Evolutionary conservation across 2,113 vertebrate genomes (phyloP).

Genomic region (Melanerpes formicivorus): DNA sequence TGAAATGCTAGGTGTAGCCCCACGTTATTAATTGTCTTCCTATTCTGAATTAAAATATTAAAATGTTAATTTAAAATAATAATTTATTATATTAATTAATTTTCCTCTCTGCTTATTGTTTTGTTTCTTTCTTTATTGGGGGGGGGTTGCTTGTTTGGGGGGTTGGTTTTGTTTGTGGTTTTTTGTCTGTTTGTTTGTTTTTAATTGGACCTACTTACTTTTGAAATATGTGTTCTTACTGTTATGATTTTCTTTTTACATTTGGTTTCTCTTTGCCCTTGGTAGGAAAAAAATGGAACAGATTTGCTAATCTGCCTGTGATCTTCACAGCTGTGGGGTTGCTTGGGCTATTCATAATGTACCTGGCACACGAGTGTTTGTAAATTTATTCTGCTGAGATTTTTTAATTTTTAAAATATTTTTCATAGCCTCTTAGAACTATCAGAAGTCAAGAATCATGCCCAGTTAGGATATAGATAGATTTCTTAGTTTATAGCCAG

Average conservation of each 20-base stretch:
- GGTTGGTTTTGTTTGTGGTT: no score
- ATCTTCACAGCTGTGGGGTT: neutral
- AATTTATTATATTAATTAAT: neutral
- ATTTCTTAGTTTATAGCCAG: neutral
- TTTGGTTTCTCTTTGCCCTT: neutral
- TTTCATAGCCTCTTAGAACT: neutral
- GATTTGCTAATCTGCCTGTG: neutral
- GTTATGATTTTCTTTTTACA: neutral
- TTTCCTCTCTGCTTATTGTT: no score
- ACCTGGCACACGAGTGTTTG: neutral
- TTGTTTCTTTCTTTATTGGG: no score
- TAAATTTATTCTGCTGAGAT: neutral
- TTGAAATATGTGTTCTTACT: neutral
- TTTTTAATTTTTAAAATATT: neutral
- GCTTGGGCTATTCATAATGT: neutral
- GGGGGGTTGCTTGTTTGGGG: no score
- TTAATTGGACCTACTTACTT: neutral
- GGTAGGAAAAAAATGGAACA: neutral
- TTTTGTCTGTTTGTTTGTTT: neutral
- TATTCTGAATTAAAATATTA: neutral
- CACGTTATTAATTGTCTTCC: neutral
- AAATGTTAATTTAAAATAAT: neutral
- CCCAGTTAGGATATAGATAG: neutral
- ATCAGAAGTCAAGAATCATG: neutral
- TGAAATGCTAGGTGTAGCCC: neutral